A percentile compares a stretch with the other conserved stretches of the same genome.
phyloP scores from a whole-genome alignment of 2,888 invertebrate genomes.

The Euphydryas editha region DNA sequence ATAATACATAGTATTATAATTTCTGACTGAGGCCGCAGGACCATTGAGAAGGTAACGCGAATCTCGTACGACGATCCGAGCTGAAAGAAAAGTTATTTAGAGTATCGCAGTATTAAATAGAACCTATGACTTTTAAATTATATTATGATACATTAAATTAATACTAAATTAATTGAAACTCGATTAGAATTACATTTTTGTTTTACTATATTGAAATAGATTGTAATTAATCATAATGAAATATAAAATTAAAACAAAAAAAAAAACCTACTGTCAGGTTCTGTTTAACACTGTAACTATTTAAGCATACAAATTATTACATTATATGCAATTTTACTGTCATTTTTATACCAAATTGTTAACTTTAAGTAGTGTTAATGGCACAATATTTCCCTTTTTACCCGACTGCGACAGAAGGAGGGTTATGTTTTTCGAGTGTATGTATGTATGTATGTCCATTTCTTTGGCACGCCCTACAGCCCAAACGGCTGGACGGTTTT shows the following conservation, averaged over 20 bases:
- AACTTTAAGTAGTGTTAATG: not conserved
- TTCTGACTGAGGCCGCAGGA: slow-evolving; percentile 67
- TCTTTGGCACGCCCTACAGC: too few relatives aligned
- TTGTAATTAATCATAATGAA: slow-evolving; percentile 42
- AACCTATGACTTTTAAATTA: slow-evolving; percentile 50
- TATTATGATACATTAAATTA: not conserved
- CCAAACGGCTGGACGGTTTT: too few relatives aligned
- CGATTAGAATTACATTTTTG: not conserved
- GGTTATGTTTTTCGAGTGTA: too few relatives aligned
- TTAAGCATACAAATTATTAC: slow-evolving; percentile 17
- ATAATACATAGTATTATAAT: slow-evolving; percentile 77
- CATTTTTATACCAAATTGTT: not conserved
- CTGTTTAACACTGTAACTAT: slow-evolving; percentile 62
- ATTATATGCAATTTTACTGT: not conserved
- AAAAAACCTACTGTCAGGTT: slow-evolving; percentile 47
- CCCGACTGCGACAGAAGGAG: too few relatives aligned
- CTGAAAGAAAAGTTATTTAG: slow-evolving; percentile 78
- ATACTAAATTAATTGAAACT: not conserved
- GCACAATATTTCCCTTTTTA: too few relatives aligned
- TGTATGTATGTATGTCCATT: too few relatives aligned
- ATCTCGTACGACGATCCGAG: slow-evolving; percentile 59
- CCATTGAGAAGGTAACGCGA: slow-evolving; percentile 51
- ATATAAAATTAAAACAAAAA: not conserved
- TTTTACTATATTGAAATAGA: slow-evolving; percentile 17
- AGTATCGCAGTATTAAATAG: slow-evolving; percentile 65